Evolutionary conservation across 2,888 invertebrate genomes (phyloP).

Genomic region (Eupithecia inturbata): DNA sequence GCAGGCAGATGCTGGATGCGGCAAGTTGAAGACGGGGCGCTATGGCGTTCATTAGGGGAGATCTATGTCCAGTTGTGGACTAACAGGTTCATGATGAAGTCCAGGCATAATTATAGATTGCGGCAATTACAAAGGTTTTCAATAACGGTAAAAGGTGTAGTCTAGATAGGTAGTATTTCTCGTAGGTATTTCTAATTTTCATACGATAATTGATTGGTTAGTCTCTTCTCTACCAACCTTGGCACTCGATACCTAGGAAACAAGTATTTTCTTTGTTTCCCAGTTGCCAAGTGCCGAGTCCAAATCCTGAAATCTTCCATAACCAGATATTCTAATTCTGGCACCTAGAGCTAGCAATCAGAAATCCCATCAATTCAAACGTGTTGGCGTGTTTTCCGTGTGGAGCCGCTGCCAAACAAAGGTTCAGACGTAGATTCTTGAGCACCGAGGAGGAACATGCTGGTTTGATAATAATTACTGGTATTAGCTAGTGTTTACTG

Average conservation of each 20-base stretch:
- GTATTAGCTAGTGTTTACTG: too few relatives aligned
- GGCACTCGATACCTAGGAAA: constrained; percentile 1
- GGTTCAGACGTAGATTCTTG: constrained; percentile 47
- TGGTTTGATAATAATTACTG: constrained; percentile 52
- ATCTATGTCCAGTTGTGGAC: too few relatives aligned
- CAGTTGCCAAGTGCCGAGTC: constrained; percentile 27
- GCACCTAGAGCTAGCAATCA: constrained; percentile 51
- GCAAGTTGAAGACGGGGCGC: too few relatives aligned
- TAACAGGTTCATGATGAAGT: too few relatives aligned
- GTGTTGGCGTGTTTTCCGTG: constrained; percentile 65
- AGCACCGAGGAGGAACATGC: constrained; percentile 39
- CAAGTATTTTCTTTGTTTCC: constrained; percentile 23
- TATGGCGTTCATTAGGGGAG: too few relatives aligned
- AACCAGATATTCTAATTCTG: constrained; percentile 51
- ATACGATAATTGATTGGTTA: too few relatives aligned
- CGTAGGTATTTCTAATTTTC: too few relatives aligned
- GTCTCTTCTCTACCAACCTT: not conserved
- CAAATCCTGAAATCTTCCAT: constrained; percentile 47
- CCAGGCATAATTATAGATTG: not conserved
- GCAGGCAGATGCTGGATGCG: too few relatives aligned
- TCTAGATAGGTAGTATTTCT: too few relatives aligned
- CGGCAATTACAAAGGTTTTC: not conserved
- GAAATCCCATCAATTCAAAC: constrained; percentile 62
- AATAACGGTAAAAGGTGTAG: too few relatives aligned
- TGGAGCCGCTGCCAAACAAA: constrained; percentile 71